Percentiles rank a stretch among this genome's conserved stretches.
Evolutionary conservation across 2,113 vertebrate species (phyloP).

Genomic region (Setophaga kirtlandii): DNA sequence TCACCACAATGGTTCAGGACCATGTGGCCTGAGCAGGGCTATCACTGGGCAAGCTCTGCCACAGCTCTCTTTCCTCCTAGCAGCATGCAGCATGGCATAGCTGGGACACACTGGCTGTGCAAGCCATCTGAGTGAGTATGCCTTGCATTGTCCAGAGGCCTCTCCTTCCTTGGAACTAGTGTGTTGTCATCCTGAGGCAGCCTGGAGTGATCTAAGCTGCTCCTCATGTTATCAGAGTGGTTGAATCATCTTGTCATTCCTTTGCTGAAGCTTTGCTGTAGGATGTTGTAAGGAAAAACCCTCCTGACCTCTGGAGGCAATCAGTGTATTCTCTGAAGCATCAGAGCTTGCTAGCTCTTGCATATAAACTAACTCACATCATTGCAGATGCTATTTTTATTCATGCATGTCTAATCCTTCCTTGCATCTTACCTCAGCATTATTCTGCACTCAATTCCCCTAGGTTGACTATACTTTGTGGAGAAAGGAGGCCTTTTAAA

Average conservation of each 20-base stretch:
- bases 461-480: background rate
- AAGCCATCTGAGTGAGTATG: background rate
- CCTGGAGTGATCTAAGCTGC: background rate
- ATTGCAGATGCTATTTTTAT: conserved; percentile 52
- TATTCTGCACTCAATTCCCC: conserved; percentile 1
- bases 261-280: background rate
- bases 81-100: background rate
- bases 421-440: conserved; percentile 54
- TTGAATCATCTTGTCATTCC: background rate
- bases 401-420: conserved; percentile 51
- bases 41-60: background rate
- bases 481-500: background rate
- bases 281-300: background rate
- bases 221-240: background rate
- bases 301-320: conserved; percentile 23
- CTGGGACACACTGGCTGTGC: rapidly evolving
- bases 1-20: background rate
- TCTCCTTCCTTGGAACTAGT: background rate
- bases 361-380: conserved; percentile 43
- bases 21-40: background rate
- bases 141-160: background rate
- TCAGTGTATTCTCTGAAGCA: background rate
- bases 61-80: background rate
- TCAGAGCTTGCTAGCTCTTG: conserved; percentile 36
- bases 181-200: background rate